Evolutionary conservation across 2,888 invertebrate species (phyloP), one percentile per base, ranked within the genome.

Genomic region (Chloromyia formosa): DNA sequence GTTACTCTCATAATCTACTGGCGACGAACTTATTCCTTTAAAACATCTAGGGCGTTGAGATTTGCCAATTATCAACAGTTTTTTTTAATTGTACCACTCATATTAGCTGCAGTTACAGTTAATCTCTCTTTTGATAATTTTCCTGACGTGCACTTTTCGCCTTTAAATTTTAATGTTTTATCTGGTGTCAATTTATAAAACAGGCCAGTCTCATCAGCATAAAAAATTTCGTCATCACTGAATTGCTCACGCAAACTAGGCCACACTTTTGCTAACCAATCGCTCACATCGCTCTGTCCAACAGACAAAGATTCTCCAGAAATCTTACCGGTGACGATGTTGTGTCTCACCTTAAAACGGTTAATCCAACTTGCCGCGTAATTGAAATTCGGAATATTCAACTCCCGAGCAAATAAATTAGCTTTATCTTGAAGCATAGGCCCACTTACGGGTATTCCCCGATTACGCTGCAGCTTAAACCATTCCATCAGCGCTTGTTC

Each of bases 51-150:
- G n/a, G n/a, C n/a, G n/a, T n/a, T n/a, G n/a, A n/a, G n/a, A n/a
- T n/a, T n/a, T n/a, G n/a, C n/a, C n/a, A n/a, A n/a, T n/a, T n/a
- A n/a, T n/a, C n/a, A n/a, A n/a, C n/a, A n/a, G 69, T 78, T 78
- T 66, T 75, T 27, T 78, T 80, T 81, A 35, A 78, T 76, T 14
- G 75, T 77, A 20, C 80, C 81, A 75, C 58, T 71, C 76, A 78
- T 79, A 76, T 80, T 81, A 18, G 79, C 79, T 73, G 75, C 78
- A 40, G 80, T 73, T 49, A 78, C 77, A 23, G 80, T 81, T 22
- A 81, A 61, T 75, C 79, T 78, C 58, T 77, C 76, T 72, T 80
- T 78, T 16, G 78, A 77, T 77, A 78, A 49, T 77, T 77, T 76
- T 79, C 78, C 54, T 75, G 77, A 77, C 74, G 68, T 56, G 76